Percentiles rank a stretch among this genome's conserved stretches.
These are phyloP conservation scores for Sinhomidia bicolor DNA, from an alignment of 2,888 invertebrate species.

Conservation along the genomic window DNA sequence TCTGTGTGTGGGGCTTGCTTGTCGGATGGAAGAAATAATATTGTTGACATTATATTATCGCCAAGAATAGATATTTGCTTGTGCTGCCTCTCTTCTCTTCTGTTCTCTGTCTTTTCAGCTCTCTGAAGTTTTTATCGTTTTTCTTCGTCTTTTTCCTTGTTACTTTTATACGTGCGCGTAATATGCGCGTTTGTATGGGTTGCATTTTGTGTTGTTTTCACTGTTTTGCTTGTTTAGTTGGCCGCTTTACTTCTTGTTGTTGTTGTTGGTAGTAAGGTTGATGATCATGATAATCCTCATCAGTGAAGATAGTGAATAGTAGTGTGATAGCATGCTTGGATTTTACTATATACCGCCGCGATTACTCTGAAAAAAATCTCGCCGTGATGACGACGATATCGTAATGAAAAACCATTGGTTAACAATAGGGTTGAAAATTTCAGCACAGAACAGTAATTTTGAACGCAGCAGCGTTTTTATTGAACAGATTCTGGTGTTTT, in stretches of 20 bases:
- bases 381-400: constrained; percentile 32
- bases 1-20: constrained; percentile 35
- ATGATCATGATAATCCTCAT: not conserved
- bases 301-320: not conserved
- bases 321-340: constrained; percentile 3
- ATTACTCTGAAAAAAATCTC: constrained; percentile 40
- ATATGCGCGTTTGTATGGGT: not conserved
- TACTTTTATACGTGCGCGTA: not conserved
- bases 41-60: constrained; percentile 62
- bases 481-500: no score
- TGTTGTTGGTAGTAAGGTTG: not conserved
- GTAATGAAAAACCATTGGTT: constrained; percentile 31
- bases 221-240: constrained; percentile 39
- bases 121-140: constrained; percentile 43
- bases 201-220: constrained; percentile 30
- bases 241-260: not conserved
- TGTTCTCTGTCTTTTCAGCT: constrained; percentile 32
- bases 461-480: no score
- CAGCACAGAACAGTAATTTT: no score
- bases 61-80: constrained; percentile 45
- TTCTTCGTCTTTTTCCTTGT: constrained; percentile 4
- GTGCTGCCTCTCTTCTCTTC: constrained; percentile 13
- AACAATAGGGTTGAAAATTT: not conserved
- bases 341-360: constrained; percentile 39
- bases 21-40: constrained; percentile 57